phyloP scores from a whole-genome alignment of 2,113 vertebrate genomes.

The Phoenicopterus ruber region DNA sequence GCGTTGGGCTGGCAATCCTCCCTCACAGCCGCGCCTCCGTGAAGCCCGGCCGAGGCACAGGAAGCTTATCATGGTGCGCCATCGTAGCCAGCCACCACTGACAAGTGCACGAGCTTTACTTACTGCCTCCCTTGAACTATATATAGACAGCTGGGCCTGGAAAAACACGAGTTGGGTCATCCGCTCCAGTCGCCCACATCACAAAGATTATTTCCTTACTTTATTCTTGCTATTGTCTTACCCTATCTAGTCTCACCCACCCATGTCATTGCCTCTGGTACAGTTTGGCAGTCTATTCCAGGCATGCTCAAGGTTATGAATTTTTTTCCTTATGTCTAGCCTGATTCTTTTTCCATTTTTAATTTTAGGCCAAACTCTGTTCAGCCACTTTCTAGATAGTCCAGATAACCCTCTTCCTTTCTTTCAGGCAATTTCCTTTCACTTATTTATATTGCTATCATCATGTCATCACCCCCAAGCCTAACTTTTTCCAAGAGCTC shows the following conservation, averaged over 20 bases:
- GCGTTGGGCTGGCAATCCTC: fast-evolving
- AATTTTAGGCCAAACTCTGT: slow-evolving; percentile 47
- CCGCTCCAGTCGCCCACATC: neutral
- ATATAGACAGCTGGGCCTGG: neutral
- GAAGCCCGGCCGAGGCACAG: neutral
- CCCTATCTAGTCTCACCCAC: slow-evolving; percentile 55
- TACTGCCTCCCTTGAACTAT: neutral
- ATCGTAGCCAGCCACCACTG: neutral
- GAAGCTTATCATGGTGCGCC: neutral
- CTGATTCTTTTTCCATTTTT: slow-evolving; percentile 54
- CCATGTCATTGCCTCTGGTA: slow-evolving; percentile 16
- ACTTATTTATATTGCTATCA: slow-evolving; percentile 51
- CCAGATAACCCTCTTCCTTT: slow-evolving; percentile 60
- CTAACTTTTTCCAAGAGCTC: slow-evolving; percentile 13
- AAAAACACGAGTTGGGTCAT: neutral
- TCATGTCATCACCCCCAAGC: slow-evolving; percentile 1
- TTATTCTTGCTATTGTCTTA: slow-evolving; percentile 31
- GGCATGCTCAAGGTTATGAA: neutral
- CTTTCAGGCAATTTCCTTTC: slow-evolving; percentile 56
- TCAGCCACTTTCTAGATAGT: slow-evolving; percentile 52
- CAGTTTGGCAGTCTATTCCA: slow-evolving; percentile 14
- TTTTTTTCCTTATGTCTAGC: slow-evolving; percentile 28
- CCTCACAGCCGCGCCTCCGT: neutral
- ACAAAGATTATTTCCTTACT: slow-evolving; percentile 28
- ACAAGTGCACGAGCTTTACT: neutral